Base-by-base conservation (phyloP, 2,113 vertebrate species). In the Carlito syrichta region DNA sequence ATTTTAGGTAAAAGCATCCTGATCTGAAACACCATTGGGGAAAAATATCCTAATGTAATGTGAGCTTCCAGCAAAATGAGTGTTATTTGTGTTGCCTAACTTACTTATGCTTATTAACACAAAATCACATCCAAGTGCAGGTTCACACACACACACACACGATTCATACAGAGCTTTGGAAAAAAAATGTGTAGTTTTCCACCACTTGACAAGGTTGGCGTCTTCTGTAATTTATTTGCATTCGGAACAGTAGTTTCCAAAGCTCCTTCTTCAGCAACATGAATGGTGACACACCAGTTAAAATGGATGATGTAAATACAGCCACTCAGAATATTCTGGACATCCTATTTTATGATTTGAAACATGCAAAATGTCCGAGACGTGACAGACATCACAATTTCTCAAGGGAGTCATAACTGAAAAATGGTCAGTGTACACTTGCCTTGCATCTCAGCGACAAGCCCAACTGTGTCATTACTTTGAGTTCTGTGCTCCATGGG, bases 1-100 rank as follows among this genome's bases (percentile, higher is more conserved):
- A 40, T 77, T 91, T 86, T 71, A 32, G 45, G 52, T 84, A 71
- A 88, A 96, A 85, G 19, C 14, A 20, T 66, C 20, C 63, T 32
- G 48, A 56, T 40, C 69, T 52, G 35, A 95, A 93, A 94, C 14
- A 66, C 56, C 25, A 40, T 3, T 16, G 35, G 54, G 23, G 5
- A 32, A 32, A 63, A 45, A 95, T 62, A 66, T 35, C 79, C 30
- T 74, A 79, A 27, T 20, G 20, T 88, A 58, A 22, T 5, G 30
- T n/a, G 17, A 14, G 9, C 27, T 91, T 76, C 45, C 54, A 25
- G 50, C 7, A 4, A 81, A 54, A 32, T 91, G 63, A 86, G 45
- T 52, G 40, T 54, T 76, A 73, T 52, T 48, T 48, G 14, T 83
- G 23, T 30, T 69, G 13, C 30, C 58, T 48, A 69, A 13, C 7